Base-by-base conservation (phyloP, 2,113 vertebrate genomes). In the Plotosus lineatus region DNA sequence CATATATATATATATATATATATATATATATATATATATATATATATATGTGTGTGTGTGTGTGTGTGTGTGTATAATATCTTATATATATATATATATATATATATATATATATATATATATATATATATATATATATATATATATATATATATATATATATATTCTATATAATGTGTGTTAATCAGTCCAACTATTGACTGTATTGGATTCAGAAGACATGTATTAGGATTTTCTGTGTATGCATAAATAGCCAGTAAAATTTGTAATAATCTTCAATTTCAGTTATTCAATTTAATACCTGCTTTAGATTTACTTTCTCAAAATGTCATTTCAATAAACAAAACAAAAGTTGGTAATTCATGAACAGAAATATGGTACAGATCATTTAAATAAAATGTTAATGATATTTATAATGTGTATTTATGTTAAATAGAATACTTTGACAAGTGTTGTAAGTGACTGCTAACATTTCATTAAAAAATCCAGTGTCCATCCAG, bases 211-310 rank as follows among this genome's bases (percentile, higher is more conserved):
- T 74, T 74, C 15, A 65, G 14, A n/a, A 36, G 44, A 44, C 55
- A 61, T 46, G 50, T 6, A 61, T 74, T 50, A 63, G 4, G 79
- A 80, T 63, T 36, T 33, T 61, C 31, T 80, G 28, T 80, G 28
- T 74, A 33, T 23, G 21, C 55, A 42, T 72, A 79, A 44, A 71
- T 42, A 26, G 9, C n/a, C 50, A 60, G 26, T 2, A 28, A 40
- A 71, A n/a, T n/a, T n/a, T n/a, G n/a, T 55, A 53, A 31, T 23
- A 55, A 38, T 48, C 31, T 50, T 50, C 44, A 36, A 28, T 51
- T 44, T 42, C 6, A 38, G 42, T 19, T 44, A 50, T 44, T 42
- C 6, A 38, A 36, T 19, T 53, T 33, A 66, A 66, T 51, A 51
- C 46, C 60, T 66, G 19, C 21, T 65, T 3, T 40, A 21, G 21